Base-by-base conservation (phyloP, 2,797 vertebrate genomes). In the Geotria australis region DNA sequence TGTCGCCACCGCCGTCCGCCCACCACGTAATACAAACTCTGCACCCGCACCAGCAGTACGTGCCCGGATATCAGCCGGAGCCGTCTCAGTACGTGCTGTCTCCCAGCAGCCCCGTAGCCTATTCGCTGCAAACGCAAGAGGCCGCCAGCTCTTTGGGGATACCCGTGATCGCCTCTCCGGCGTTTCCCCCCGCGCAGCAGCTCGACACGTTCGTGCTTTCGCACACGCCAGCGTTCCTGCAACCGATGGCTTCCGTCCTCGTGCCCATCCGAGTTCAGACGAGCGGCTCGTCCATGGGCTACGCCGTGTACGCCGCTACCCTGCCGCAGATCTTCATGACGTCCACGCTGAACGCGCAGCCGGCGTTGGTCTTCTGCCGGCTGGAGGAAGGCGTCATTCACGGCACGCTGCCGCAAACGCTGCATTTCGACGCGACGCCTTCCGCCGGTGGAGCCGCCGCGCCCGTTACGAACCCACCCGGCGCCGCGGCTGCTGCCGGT, bases 261-360 rank as follows among this genome's bases (percentile, higher is more conserved):
- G 89, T 98, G 51, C 91, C 91, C 0, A 86, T 98, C 9, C 82
- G 91, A 59, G 77, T 91, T 61, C 83, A 96, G 68, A 83, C 84
- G 38, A 76, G 88, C 60, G 77, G 83, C 72, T 83, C 91, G 0
- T 80, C 79, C 63, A 88, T 83, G 3, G 82, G 84, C 60, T 81
- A 73, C 2, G 83, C 84, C 14, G 85, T 93, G 84, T 95, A 98
- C 63, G 96, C 89, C 15, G 51, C 51, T 57, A 93, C 84, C 8
- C 73, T 98, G 46, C 89, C 91, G 61, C 89, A 91, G 70, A 80
- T 93, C 61, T 70, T 93, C 64, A 76, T 79, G 63, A 79, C 83
- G 3, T 71, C 69, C 7, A 71, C 81, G 60, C 77, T 78, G 61
- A 72, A 68, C 47, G 71, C 78, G 58, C 73, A 74, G 63, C 72